Evolutionary conservation across 92 coral and sea anemone species (phyloP).

Genomic region (Bergia puertoricense): DNA sequence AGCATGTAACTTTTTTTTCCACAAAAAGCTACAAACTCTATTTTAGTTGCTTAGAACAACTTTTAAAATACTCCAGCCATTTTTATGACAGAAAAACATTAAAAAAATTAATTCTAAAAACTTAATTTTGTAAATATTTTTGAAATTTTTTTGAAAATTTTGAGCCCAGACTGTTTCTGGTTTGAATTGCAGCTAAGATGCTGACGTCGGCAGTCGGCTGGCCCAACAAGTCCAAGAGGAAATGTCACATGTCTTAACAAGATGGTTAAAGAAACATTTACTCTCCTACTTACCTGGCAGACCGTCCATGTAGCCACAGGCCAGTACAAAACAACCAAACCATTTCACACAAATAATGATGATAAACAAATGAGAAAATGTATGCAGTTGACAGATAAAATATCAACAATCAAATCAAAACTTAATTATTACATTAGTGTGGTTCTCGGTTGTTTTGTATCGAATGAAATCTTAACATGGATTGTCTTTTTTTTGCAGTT

Average conservation of each 20-base stretch:
- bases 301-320: slow-evolving; percentile 42
- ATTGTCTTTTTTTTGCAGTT: slow-evolving; percentile 7
- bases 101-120: too few relatives aligned
- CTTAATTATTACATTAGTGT: neutral
- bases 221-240: slow-evolving; percentile 74
- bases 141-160: neutral
- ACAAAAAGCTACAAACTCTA: too few relatives aligned
- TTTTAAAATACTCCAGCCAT: too few relatives aligned
- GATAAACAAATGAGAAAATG: neutral
- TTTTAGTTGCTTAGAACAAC: too few relatives aligned
- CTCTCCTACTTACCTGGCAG: slow-evolving; percentile 53
- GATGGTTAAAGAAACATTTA: neutral
- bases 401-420: neutral
- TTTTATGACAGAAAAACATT: too few relatives aligned
- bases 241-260: slow-evolving; percentile 75
- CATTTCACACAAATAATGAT: slow-evolving; percentile 24
- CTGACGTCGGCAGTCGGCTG: slow-evolving; percentile 17
- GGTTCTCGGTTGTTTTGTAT: slow-evolving; percentile 39
- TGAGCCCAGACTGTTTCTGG: neutral
- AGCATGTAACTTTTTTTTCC: too few relatives aligned
- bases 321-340: slow-evolving; percentile 45
- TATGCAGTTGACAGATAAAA: slow-evolving; percentile 1
- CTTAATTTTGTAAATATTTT: too few relatives aligned
- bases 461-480: slow-evolving; percentile 20
- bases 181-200: neutral